Evolutionary conservation across 2,888 invertebrate species (phyloP).

Genomic region (Sipha maydis): DNA sequence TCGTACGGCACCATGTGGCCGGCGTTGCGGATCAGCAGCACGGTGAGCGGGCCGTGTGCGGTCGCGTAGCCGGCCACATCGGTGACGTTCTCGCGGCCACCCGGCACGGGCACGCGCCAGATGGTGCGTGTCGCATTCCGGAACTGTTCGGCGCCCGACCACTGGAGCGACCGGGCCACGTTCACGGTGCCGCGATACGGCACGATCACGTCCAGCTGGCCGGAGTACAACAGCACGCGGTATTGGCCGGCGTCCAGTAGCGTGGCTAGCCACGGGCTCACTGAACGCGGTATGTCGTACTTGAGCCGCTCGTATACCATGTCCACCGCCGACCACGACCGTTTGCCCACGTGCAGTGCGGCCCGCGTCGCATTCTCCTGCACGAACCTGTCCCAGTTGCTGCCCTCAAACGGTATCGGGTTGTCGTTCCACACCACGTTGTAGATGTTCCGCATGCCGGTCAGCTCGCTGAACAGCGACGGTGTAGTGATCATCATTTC

Average conservation of each 20-base stretch:
- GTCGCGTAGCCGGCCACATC: constrained; percentile 82
- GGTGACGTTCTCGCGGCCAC: constrained; percentile 67
- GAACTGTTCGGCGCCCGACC: constrained; percentile 76
- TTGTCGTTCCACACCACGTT: constrained; percentile 73
- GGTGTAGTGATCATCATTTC: constrained; percentile 75
- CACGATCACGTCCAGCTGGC: constrained; percentile 91
- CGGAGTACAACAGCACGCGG: constrained; percentile 84
- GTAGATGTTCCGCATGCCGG: constrained; percentile 81
- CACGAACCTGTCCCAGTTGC: constrained; percentile 64
- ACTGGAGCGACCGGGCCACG: constrained; percentile 79
- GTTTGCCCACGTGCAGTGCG: constrained; percentile 86
- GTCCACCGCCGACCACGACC: constrained; percentile 73
- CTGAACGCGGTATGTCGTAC: constrained; percentile 83
- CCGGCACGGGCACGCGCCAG: constrained; percentile 73
- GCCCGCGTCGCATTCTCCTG: constrained; percentile 62
- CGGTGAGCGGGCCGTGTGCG: constrained; percentile 77
- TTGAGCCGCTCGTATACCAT: constrained; percentile 79
- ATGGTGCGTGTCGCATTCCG: constrained; percentile 74
- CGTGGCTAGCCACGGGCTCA: constrained; percentile 78
- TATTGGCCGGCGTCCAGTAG: constrained; percentile 73
- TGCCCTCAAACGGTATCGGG: constrained; percentile 67
- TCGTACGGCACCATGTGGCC: constrained; percentile 86
- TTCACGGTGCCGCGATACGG: constrained; percentile 87
- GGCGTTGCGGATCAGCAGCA: constrained; percentile 80
- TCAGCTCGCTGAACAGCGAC: constrained; percentile 78